A percentile compares a stretch with the other conserved stretches of the same genome.
Conservation (phyloP, 2,888 invertebrate genomes). For the Andrena trimmerana region DNA sequence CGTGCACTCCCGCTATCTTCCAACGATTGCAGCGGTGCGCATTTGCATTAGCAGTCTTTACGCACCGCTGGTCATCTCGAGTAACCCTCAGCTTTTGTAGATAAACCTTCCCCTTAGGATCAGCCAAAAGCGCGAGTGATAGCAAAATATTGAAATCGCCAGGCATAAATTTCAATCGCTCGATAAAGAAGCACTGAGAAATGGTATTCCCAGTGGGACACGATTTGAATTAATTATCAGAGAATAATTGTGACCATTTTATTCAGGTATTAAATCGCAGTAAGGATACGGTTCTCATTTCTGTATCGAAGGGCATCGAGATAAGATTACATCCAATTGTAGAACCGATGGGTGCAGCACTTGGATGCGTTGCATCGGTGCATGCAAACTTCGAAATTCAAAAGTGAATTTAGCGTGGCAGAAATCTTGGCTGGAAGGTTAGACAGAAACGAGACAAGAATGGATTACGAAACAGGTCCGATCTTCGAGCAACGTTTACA, state of each 20-base stretch:
- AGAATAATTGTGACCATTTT: not conserved
- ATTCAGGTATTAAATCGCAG: not conserved
- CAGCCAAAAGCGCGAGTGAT: not conserved
- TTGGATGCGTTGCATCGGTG: not conserved
- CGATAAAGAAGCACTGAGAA: not conserved
- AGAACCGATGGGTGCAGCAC: not conserved
- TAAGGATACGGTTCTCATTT: conserved; percentile 7
- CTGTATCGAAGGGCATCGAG: not conserved
- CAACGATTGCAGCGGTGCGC: conserved; percentile 11
- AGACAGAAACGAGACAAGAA: not conserved
- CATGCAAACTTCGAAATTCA: not conserved
- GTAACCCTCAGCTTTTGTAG: not conserved
- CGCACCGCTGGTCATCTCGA: not conserved
- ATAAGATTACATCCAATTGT: conserved; percentile 15
- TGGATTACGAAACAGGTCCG: conserved; percentile 40
- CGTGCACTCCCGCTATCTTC: conserved; percentile 30
- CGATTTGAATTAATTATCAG: not conserved
- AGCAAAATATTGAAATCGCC: not conserved
- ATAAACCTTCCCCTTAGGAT: not conserved
- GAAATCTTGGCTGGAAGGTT: not conserved
- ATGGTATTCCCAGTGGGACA: not conserved
- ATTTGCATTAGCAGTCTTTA: conserved; percentile 4
- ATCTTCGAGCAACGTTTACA: conserved; percentile 31
- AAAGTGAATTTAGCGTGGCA: not conserved
- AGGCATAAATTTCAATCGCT: not conserved